These are phyloP conservation scores for Leptinotarsa peninsularis DNA, from an alignment of 2,888 invertebrate genomes.

Conservation along the genomic window DNA sequence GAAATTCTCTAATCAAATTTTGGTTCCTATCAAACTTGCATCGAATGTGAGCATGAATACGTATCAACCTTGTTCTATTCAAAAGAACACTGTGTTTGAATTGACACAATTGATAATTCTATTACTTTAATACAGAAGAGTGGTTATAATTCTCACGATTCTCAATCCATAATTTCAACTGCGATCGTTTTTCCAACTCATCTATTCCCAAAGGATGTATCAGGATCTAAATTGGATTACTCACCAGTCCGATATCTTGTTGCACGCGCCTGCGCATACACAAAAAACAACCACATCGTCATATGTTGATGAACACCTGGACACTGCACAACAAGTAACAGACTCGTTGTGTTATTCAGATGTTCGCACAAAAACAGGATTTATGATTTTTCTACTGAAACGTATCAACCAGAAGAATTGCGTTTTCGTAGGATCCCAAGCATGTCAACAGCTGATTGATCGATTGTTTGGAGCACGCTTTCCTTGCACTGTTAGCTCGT, in stretches of 20 bases:
- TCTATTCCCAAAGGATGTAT: slow-evolving; percentile 9
- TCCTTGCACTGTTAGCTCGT: background rate
- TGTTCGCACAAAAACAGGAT: background rate
- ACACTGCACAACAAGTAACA: background rate
- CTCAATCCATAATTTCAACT: background rate
- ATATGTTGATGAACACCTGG: slow-evolving; percentile 33
- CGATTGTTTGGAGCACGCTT: background rate
- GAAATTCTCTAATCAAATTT: too few relatives aligned
- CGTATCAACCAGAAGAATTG: background rate
- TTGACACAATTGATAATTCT: too few relatives aligned
- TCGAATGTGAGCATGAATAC: too few relatives aligned
- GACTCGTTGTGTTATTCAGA: background rate
- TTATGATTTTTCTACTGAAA: background rate
- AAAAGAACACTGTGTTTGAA: too few relatives aligned
- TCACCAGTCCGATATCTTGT: slow-evolving; percentile 59
- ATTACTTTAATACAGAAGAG: too few relatives aligned
- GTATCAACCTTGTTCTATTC: too few relatives aligned
- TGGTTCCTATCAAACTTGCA: too few relatives aligned
- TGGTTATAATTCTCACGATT: too few relatives aligned
- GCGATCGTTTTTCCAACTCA: background rate
- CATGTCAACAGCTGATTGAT: background rate
- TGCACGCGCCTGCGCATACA: slow-evolving; percentile 57
- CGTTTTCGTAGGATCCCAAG: background rate
- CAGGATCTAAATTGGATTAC: slow-evolving; percentile 45
- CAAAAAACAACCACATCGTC: slow-evolving; percentile 49